Base-by-base conservation (phyloP, 2,888 invertebrate species). In the Cosmia pyralina region DNA sequence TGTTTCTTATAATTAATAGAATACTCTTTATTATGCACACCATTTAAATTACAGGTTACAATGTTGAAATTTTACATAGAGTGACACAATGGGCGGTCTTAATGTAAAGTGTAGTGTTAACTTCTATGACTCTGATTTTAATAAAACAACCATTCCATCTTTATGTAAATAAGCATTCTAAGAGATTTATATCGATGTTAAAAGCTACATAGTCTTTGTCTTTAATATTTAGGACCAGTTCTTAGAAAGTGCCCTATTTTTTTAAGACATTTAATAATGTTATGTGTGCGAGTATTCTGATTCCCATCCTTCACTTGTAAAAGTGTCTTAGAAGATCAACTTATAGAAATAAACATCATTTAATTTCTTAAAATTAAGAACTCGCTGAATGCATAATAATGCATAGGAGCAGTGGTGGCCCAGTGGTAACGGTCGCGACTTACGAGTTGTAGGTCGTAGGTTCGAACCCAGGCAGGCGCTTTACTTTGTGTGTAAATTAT, bases 121-220 rank as follows among this genome's bases (percentile, higher is more conserved):
- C 41, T 50, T 50, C 4, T 19, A 41, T 69, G 19, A 15, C 1
- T 19, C 8, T 15, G 4, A 22, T 28, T 68, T 46, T 8, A 13
- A 22, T 69, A 50, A 34, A 17, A 34, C 19, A 63, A 34, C 1
- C 34, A 5, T 69, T 71, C 38, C n/a, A 48, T 57, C 1, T 48
- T 57, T 48, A 48, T 72, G 28, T 46, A 41, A 58, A 57, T 41
- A 74, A 50, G 17, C 11, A 34, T 41, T n/a, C 15, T 41, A n/a
- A 22, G 44, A 60, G 46, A 73, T 60, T 74, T 41, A 22, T 44
- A 66, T 63, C 4, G 64, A 44, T 64, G 64, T 19, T 66, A 66
- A 19, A 63, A 34, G 57, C 34, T 57, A 38, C 38, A 38, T 38
- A n/a, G 15, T 64, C 19, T 34, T 63, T 34, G 28, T 63, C 63